phyloP scores from a whole-genome alignment of 1,140 invertebrate species.

The Drosophila bocki region DNA sequence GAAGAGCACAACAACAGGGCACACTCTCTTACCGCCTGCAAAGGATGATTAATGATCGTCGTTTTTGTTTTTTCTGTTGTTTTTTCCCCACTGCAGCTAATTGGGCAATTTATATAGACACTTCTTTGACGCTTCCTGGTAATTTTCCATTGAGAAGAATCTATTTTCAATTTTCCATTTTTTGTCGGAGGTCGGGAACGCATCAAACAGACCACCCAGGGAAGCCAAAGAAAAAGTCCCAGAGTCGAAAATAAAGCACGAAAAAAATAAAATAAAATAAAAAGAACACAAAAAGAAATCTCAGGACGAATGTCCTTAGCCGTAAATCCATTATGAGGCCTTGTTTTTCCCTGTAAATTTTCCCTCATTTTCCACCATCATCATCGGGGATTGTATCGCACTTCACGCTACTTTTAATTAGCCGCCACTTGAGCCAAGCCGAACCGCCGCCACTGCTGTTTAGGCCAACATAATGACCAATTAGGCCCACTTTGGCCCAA shows the following conservation, averaged over 20 bases:
- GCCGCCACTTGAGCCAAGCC: slow-evolving; percentile 41
- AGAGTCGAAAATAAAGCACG: background rate
- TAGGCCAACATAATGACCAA: slow-evolving; percentile 74
- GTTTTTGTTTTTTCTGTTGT: slow-evolving; percentile 2
- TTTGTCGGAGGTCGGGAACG: slow-evolving; percentile 23
- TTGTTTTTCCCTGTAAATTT: slow-evolving; percentile 1
- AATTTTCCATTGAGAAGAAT: slow-evolving; percentile 59
- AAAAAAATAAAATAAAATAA: background rate
- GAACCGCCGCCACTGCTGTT: slow-evolving; percentile 15
- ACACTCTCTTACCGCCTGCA: slow-evolving; percentile 29
- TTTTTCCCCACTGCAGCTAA: slow-evolving; percentile 29
- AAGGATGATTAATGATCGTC: slow-evolving; percentile 40
- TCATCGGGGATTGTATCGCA: slow-evolving; percentile 35
- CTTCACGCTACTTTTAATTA: slow-evolving; percentile 79
- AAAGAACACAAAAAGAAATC: background rate
- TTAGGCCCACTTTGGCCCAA: slow-evolving; percentile 68
- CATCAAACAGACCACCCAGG: background rate
- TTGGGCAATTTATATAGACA: slow-evolving; percentile 40
- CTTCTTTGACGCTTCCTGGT: slow-evolving; percentile 34
- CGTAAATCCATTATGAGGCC: slow-evolving; percentile 50
- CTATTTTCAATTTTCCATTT: slow-evolving; percentile 50
- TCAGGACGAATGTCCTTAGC: slow-evolving; percentile 26
- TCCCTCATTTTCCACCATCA: slow-evolving; percentile 10
- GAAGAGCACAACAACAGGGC: slow-evolving; percentile 6
- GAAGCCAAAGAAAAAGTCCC: slow-evolving; percentile 3